Conservation (phyloP, 2,888 invertebrate species). For the Isoperla grammatica region DNA sequence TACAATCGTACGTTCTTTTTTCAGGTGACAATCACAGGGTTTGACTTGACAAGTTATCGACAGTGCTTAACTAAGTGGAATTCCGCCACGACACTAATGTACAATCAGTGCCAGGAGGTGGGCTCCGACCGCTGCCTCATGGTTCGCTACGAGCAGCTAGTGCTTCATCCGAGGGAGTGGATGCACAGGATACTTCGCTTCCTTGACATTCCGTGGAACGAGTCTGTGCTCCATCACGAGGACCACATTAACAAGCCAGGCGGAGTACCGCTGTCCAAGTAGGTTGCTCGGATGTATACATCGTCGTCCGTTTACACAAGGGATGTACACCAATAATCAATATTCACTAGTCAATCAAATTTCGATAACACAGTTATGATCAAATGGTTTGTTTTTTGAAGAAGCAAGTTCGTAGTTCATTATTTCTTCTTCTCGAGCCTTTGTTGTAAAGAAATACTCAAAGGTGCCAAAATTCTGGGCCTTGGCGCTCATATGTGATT, state of each 20-base stretch:
- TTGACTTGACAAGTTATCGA: conserved; percentile 88
- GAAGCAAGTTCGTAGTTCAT: too few species aligned
- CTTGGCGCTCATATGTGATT: too few species aligned
- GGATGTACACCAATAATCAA: too few species aligned
- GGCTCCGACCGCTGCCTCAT: conserved; percentile 73
- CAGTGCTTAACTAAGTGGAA: conserved; percentile 98
- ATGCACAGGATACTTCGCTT: conserved; percentile 84
- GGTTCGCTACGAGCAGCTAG: conserved; percentile 96
- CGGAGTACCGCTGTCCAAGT: conserved; percentile 94
- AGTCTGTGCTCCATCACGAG: conserved; percentile 95
- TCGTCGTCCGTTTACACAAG: too few species aligned
- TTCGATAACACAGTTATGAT: too few species aligned
- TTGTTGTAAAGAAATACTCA: too few species aligned
- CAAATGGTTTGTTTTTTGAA: too few species aligned
- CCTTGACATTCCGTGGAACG: conserved; percentile 90
- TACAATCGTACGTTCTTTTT: too few species aligned
- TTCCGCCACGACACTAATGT: conserved; percentile 90
- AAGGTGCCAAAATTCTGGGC: too few species aligned
- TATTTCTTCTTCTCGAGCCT: too few species aligned
- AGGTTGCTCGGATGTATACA: conserved; percentile 44
- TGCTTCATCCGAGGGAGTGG: conserved; percentile 85
- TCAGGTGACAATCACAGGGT: conserved; percentile 78
- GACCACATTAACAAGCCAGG: conserved; percentile 84
- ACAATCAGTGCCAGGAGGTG: conserved; percentile 82
- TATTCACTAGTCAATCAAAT: too few species aligned